Conservation (phyloP, 2,113 vertebrate genomes). For the crab-eating macaque (Macaca fascicularis) region T2T-MFA8v1.1 NC_088381.1:155372001-155372500, state of each 20-base stretch:
- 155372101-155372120: neutral
- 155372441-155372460: neutral
- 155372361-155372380: neutral
- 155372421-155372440: neutral
- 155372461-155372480: neutral
- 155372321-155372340: neutral
- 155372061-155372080: neutral
- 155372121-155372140: neutral
- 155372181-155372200: neutral
- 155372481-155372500: neutral
- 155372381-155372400: neutral
- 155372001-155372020: neutral
- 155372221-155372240: rapidly evolving
- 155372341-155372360: neutral
- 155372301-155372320: neutral
- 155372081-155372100: neutral
- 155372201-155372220: neutral
- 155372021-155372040: neutral
- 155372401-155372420: neutral
- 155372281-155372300: neutral
- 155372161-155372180: neutral
- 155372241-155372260: neutral
- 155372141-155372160: no score
- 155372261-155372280: neutral
- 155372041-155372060: neutral